phyloP scores from a whole-genome alignment of 2,113 vertebrate species.

The Pterocles burchelli region DNA sequence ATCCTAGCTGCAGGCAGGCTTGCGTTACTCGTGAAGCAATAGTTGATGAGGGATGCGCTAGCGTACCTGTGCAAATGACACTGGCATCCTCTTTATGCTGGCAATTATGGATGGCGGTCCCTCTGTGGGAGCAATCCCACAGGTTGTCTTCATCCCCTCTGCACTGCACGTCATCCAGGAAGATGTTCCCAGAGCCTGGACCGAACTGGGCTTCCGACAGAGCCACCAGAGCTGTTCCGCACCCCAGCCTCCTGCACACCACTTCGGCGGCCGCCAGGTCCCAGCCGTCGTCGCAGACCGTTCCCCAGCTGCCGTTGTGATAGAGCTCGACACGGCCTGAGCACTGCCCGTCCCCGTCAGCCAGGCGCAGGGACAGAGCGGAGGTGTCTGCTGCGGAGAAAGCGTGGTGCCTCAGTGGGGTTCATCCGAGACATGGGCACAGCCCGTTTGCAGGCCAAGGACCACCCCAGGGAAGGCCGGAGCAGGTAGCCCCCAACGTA shows the following conservation, averaged over 20 bases:
- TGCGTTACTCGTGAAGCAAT: fast-evolving
- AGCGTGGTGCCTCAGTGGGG: fast-evolving
- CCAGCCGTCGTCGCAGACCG: slow-evolving; percentile 85
- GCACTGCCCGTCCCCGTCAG: not conserved
- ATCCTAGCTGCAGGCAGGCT: not conserved
- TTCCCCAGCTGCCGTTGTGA: slow-evolving; percentile 79
- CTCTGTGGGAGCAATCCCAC: not conserved
- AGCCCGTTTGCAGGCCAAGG: not conserved
- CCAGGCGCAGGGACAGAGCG: not conserved
- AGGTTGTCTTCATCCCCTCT: not conserved
- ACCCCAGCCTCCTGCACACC: slow-evolving; percentile 19
- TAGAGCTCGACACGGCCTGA: not conserved
- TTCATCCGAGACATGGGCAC: not conserved
- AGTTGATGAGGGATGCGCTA: not conserved
- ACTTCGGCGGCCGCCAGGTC: not conserved
- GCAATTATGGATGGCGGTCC: not conserved
- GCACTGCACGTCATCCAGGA: not conserved
- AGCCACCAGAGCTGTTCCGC: not conserved
- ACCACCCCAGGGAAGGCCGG: not conserved
- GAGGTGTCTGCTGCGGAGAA: not conserved
- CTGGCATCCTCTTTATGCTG: not conserved
- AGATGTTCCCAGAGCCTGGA: not conserved
- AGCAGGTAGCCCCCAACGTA: fast-evolving
- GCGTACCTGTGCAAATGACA: not conserved
- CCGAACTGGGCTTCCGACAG: not conserved